Percentiles rank a stretch among this genome's conserved stretches.
phyloP scores from a whole-genome alignment of 2,888 invertebrate species.

The Andricus quercusramuli region DNA sequence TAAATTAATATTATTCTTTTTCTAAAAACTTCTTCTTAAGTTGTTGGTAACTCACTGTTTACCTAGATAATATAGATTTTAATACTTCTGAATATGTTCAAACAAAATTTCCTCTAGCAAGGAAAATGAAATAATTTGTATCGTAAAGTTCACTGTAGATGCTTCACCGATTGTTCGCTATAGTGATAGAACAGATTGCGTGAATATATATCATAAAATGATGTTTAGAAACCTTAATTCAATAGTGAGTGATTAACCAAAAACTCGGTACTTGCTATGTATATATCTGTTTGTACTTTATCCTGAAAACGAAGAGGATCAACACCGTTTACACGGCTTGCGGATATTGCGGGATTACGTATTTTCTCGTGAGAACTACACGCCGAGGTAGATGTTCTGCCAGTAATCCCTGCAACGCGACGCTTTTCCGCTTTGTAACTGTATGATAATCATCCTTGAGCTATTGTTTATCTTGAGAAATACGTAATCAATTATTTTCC shows the following conservation, averaged over 20 bases:
- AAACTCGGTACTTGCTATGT: background rate
- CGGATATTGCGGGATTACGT: constrained; percentile 20
- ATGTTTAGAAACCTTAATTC: background rate
- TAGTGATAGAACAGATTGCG: background rate
- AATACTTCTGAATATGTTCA: too few species aligned
- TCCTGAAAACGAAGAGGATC: background rate
- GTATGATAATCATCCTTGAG: constrained; percentile 12
- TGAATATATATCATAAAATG: background rate
- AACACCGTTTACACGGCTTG: constrained; percentile 26
- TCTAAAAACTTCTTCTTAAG: too few species aligned
- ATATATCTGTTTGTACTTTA: constrained; percentile 3
- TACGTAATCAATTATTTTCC: background rate
- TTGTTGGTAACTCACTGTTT: too few species aligned
- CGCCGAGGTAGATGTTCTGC: background rate
- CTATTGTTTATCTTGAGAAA: constrained; percentile 14
- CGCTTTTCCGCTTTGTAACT: constrained; percentile 22
- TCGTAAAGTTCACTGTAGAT: background rate
- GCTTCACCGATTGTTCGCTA: background rate
- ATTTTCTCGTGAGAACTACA: constrained; percentile 8
- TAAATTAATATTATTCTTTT: too few species aligned
- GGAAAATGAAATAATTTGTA: background rate
- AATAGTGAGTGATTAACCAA: too few species aligned
- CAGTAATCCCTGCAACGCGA: constrained; percentile 15
- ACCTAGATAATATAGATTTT: too few species aligned
- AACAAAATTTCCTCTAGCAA: background rate